Conservation (phyloP, 2,113 vertebrate species). For the Chloropsis cyanopogon region DNA sequence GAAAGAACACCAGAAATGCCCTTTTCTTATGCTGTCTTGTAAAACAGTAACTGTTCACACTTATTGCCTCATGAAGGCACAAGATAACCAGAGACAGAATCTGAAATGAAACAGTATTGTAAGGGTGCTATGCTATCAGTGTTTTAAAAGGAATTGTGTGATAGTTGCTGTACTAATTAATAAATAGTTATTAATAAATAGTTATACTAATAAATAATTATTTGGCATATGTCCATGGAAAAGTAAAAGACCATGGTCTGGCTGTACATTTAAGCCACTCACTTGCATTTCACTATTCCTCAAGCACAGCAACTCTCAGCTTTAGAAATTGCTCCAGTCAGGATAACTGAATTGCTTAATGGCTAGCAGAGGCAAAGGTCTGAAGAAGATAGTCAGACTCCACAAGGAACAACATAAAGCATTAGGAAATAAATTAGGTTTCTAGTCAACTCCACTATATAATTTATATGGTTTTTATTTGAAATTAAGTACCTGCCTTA, state of each 20-base stretch:
- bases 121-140: not conserved
- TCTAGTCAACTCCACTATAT: not conserved
- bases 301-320: not conserved
- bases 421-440: not conserved
- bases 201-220: not conserved
- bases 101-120: not conserved
- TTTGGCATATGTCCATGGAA: not conserved
- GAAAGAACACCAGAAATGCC: not conserved
- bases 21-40: not conserved
- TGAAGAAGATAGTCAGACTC: not conserved
- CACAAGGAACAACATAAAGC: not conserved
- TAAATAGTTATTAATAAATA: too few relatives aligned
- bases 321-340: not conserved
- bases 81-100: not conserved
- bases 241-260: not conserved
- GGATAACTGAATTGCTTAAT: not conserved
- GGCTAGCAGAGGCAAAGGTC: not conserved
- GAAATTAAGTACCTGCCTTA: not conserved
- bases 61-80: not conserved
- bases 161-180: not conserved
- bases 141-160: not conserved
- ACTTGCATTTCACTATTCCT: not conserved
- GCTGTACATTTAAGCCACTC: not conserved
- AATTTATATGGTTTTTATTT: not conserved
- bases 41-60: not conserved